Conservation (phyloP, 1,140 invertebrate species). For the Asobara japonica region DNA sequence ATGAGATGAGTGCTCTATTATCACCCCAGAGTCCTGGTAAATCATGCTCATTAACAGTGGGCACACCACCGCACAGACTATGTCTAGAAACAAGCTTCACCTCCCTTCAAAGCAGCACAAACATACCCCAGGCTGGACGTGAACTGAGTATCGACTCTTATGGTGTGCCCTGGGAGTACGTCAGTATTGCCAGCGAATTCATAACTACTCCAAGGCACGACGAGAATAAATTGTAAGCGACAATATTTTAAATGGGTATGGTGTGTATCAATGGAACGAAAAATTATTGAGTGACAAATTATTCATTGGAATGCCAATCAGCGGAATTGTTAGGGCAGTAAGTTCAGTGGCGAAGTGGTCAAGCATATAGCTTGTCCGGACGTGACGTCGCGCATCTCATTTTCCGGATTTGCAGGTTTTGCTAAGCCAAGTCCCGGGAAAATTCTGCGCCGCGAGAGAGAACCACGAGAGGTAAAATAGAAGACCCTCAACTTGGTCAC, state of each 20-base stretch:
- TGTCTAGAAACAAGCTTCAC: constrained; percentile 83
- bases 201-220: constrained; percentile 54
- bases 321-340: too few relatives aligned
- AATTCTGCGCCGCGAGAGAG: too few relatives aligned
- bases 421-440: too few relatives aligned
- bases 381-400: too few relatives aligned
- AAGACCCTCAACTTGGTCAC: too few relatives aligned
- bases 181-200: constrained; percentile 61
- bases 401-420: too few relatives aligned
- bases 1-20: constrained; percentile 60
- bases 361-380: too few relatives aligned
- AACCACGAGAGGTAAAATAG: not conserved
- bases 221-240: constrained; percentile 53
- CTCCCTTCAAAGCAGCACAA: constrained; percentile 70
- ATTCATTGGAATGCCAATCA: too few relatives aligned
- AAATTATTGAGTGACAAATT: too few relatives aligned
- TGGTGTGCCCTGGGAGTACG: constrained; percentile 62
- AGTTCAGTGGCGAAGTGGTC: too few relatives aligned
- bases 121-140: constrained; percentile 56
- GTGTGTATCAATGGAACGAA: not conserved
- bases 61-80: constrained; percentile 69
- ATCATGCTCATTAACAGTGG: constrained; percentile 51
- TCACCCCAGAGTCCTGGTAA: constrained; percentile 56
- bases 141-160: constrained; percentile 61
- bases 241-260: constrained; percentile 12